Evolutionary conservation across 2,888 invertebrate genomes (phyloP), one percentile per base, ranked within the genome.

Genomic region (Ichneumoninae sp.): DNA sequence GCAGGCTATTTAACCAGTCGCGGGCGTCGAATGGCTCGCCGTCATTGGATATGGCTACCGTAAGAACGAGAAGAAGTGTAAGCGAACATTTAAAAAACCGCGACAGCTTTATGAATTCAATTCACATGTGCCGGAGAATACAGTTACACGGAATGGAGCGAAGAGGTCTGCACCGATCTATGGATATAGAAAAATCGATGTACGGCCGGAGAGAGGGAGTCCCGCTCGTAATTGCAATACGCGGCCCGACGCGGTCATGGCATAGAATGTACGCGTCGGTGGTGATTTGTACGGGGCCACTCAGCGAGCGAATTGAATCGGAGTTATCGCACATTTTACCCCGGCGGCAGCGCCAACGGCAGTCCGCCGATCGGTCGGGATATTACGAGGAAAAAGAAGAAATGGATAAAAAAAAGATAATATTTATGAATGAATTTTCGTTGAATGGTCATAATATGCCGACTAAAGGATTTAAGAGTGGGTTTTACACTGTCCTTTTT

Each of bases 171-270:
- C n/a, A 76, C 52, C 69, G 52, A 79, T 75, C 68, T 83, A 77
- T 80, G 69, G 72, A 40, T 52, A 78, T 71, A 78, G 69, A 44
- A 75, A 84, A 84, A 84, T 84, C 70, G 84, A 84, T 84, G 52
- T 71, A 72, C 57, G 65, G 50, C 60, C 66, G 26, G 65, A 65
- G 22, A 13, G 50, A 36, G 36, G 30, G 40, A 22, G 83, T 57
- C 76, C 74, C 65, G 52, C 70, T 83, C 82, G 85, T 84, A 87
- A 86, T 87, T 84, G 85, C 84, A 80, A 84, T 86, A 81, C 77
- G 83, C 68, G 72, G 65, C 52, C 74, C 69, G 22, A 57, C 60
- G 50, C 50, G 57, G 54, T 57, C 66, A 52, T 71, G 75, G 72
- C 69, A 50, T 81, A 78, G 80, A 83, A 84, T 84, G 83, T 84